Conservation (phyloP, 2,888 invertebrate species). For the Sialis fuliginosa region DNA sequence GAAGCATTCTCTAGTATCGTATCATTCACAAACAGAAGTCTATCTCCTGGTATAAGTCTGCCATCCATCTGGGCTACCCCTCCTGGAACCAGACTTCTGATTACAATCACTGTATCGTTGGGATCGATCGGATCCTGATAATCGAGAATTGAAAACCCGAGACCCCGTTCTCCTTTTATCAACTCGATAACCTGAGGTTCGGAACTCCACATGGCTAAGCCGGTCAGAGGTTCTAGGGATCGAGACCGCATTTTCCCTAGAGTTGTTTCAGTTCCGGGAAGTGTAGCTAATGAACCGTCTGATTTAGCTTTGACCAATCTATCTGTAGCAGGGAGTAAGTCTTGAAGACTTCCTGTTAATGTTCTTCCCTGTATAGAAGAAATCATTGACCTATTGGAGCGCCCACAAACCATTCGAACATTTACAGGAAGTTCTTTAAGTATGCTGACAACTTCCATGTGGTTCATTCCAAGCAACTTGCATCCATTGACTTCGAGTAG, state of each 20-base stretch:
- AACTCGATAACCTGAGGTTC: conserved; percentile 93
- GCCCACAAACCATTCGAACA: conserved; percentile 80
- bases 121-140: conserved; percentile 92
- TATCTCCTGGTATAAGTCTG: conserved; percentile 93
- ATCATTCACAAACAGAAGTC: conserved; percentile 86
- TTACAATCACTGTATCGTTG: conserved; percentile 92
- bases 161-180: conserved; percentile 89
- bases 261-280: conserved; percentile 35
- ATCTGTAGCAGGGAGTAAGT: conserved; percentile 45
- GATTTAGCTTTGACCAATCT: conserved; percentile 79
- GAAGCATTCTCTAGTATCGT: conserved; percentile 87
- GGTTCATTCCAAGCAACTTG: conserved; percentile 76
- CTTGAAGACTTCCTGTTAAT: conserved; percentile 38
- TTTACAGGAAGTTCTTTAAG: conserved; percentile 79
- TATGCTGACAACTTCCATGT: conserved; percentile 84
- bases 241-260: conserved; percentile 59
- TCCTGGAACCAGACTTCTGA: conserved; percentile 93
- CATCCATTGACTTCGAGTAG: conserved; percentile 86
- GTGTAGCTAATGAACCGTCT: conserved; percentile 64
- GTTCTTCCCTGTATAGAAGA: conserved; percentile 21
- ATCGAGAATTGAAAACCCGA: conserved; percentile 96
- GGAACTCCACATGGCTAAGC: conserved; percentile 95
- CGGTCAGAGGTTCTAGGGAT: conserved; percentile 93
- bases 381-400: conserved; percentile 24
- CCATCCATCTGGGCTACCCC: conserved; percentile 96